These are phyloP conservation scores for Ochropleura leucogaster DNA, from an alignment of 2,888 invertebrate species.

Conservation along the genomic window DNA sequence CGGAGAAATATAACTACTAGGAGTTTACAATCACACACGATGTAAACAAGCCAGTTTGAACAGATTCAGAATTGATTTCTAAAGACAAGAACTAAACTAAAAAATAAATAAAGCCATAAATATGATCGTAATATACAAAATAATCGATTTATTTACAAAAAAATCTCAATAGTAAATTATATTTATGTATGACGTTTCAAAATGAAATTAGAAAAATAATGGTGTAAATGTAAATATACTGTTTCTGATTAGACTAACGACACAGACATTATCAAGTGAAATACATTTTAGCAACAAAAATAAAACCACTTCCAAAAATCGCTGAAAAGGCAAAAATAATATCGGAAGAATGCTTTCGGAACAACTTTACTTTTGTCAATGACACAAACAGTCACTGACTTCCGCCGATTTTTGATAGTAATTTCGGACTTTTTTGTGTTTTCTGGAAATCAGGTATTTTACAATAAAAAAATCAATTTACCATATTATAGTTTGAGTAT, in stretches of 20 bases:
- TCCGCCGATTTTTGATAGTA: no score
- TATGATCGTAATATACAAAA: slow-evolving; percentile 69
- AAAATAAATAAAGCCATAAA: slow-evolving; percentile 69
- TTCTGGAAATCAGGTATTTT: no score
- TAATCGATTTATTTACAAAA: slow-evolving; percentile 66
- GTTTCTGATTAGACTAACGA: slow-evolving; percentile 16
- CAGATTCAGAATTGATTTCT: slow-evolving; percentile 28
- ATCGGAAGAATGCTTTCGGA: no score
- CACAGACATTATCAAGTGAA: no score
- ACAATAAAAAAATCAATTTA: no score
- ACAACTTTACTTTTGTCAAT: no score
- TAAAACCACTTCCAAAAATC: no score
- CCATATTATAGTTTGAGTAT: no score
- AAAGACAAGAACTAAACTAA: slow-evolving; percentile 33
- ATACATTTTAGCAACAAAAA: no score
- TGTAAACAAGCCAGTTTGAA: slow-evolving; percentile 39
- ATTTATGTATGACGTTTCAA: slow-evolving; percentile 32
- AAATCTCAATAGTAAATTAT: slow-evolving; percentile 56
- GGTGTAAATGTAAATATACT: slow-evolving; percentile 36
- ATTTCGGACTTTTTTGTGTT: no score
- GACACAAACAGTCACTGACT: no score
- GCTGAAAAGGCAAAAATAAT: no score
- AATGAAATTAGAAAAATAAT: slow-evolving; percentile 57
- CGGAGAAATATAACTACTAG: not conserved
- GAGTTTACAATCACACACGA: slow-evolving; percentile 15